phyloP scores from a whole-genome alignment of 2,113 vertebrate species.

The Galbula dea region DNA sequence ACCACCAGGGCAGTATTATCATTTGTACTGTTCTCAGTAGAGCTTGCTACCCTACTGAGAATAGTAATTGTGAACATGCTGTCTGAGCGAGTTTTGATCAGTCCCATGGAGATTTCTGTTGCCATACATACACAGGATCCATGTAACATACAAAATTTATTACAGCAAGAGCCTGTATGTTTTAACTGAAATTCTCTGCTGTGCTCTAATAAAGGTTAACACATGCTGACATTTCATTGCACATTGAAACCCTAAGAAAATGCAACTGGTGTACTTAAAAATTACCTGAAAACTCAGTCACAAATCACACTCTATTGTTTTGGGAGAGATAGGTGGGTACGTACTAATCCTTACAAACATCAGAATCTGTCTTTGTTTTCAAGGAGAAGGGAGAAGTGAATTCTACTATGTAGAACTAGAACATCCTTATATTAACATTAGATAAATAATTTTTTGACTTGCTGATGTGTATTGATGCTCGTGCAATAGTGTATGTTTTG shows the following conservation, averaged over 20 bases:
- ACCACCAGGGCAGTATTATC: neutral
- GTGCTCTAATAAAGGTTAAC: neutral
- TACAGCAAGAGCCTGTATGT: neutral
- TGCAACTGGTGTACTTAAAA: neutral
- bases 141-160: neutral
- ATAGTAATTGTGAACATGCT: neutral
- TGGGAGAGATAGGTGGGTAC: neutral
- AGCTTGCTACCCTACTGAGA: neutral
- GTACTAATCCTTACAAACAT: neutral
- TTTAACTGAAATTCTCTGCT: neutral
- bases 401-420: neutral
- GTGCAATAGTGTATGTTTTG: neutral
- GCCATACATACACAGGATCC: neutral
- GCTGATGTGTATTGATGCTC: neutral
- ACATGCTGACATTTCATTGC: accelerated
- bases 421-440: neutral
- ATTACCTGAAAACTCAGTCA: neutral
- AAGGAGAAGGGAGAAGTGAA: neutral
- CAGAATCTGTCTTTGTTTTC: neutral
- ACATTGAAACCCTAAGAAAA: neutral
- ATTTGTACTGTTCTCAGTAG: neutral
- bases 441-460: neutral
- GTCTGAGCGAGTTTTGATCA: neutral
- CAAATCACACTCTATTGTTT: neutral
- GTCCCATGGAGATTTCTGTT: neutral